Percentiles rank a stretch among this genome's conserved stretches.
Evolutionary conservation across 2,888 invertebrate species (phyloP).

Genomic region (Andrena praecox): DNA sequence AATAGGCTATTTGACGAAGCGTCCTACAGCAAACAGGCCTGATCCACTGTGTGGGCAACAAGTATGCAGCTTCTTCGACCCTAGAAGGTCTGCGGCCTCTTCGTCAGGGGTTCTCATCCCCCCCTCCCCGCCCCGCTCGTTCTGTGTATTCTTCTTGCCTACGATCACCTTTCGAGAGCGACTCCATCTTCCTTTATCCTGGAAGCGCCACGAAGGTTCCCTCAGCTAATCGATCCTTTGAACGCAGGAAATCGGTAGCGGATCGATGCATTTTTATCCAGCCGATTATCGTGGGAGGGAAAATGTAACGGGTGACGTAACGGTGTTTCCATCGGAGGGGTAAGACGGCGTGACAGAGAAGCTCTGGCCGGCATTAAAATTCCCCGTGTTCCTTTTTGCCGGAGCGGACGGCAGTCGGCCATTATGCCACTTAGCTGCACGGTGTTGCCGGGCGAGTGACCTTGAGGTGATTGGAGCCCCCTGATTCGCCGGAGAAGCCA

Average conservation of each 20-base stretch:
- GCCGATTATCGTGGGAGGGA: slow-evolving; percentile 31
- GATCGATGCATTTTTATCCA: neutral
- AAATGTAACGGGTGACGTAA: slow-evolving; percentile 72
- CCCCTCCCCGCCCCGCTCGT: neutral
- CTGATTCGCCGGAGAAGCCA: slow-evolving; percentile 16
- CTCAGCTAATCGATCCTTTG: neutral
- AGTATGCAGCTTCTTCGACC: slow-evolving; percentile 66
- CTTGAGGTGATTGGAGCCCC: slow-evolving; percentile 37
- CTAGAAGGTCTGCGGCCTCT: slow-evolving; percentile 56
- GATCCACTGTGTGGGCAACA: slow-evolving; percentile 54
- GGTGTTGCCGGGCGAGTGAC: slow-evolving; percentile 37
- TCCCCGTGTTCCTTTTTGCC: slow-evolving; percentile 49
- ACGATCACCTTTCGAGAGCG: neutral
- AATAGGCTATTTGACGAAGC: slow-evolving; percentile 55
- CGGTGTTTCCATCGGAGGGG: slow-evolving; percentile 67
- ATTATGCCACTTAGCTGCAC: slow-evolving; percentile 46
- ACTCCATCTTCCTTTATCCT: neutral
- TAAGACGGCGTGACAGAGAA: slow-evolving; percentile 69
- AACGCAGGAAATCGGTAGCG: slow-evolving; percentile 20
- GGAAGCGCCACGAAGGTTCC: neutral
- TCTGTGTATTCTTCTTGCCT: neutral
- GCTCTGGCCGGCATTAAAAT: slow-evolving; percentile 63
- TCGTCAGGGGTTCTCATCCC: slow-evolving; percentile 61
- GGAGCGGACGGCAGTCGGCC: slow-evolving; percentile 25
- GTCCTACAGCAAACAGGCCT: slow-evolving; percentile 21